phyloP scores from a whole-genome alignment of 30 jellyfish, hydroid and myxozoan species.

The Catostylus mosaicus region DNA sequence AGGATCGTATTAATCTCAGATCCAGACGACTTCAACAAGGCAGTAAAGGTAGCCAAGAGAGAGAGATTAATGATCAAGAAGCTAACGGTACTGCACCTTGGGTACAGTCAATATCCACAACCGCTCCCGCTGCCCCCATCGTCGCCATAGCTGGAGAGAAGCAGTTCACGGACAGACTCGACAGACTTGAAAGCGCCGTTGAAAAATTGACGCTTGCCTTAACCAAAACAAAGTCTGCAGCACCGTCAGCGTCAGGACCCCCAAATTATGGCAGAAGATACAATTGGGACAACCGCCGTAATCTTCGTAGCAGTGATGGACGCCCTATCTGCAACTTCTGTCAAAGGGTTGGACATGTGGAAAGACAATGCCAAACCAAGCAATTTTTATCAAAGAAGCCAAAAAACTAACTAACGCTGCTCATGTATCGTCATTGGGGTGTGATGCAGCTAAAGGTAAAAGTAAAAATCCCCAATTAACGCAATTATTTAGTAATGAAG shows the following conservation, averaged over 20 bases:
- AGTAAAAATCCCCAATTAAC: constrained; percentile 17
- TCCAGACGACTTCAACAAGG: constrained; percentile 8
- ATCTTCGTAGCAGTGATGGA: constrained; percentile 9
- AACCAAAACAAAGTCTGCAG: background rate
- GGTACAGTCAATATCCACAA: background rate
- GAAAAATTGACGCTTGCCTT: constrained; percentile 17
- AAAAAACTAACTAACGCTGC: constrained; percentile 33
- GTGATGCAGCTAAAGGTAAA: constrained; percentile 16
- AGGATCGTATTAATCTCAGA: constrained; percentile 32
- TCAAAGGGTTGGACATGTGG: background rate
- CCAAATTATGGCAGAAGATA: constrained; percentile 9
- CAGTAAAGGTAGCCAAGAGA: constrained; percentile 29
- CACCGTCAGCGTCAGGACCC: background rate
- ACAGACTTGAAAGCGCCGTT: constrained; percentile 20
- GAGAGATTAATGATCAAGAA: constrained; percentile 32
- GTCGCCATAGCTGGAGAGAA: background rate
- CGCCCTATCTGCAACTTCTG: constrained; percentile 7
- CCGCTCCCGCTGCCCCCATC: background rate
- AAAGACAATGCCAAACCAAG: background rate
- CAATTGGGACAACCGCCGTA: background rate
- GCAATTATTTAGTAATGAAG: background rate
- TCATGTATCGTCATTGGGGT: constrained; percentile 13
- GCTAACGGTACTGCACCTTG: constrained; percentile 27
- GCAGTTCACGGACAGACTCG: background rate
- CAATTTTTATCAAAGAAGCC: background rate